Evolutionary conservation across 2,113 vertebrate genomes (phyloP), one percentile per base, ranked within the genome.

Genomic region (Pituophis catenifer): DNA sequence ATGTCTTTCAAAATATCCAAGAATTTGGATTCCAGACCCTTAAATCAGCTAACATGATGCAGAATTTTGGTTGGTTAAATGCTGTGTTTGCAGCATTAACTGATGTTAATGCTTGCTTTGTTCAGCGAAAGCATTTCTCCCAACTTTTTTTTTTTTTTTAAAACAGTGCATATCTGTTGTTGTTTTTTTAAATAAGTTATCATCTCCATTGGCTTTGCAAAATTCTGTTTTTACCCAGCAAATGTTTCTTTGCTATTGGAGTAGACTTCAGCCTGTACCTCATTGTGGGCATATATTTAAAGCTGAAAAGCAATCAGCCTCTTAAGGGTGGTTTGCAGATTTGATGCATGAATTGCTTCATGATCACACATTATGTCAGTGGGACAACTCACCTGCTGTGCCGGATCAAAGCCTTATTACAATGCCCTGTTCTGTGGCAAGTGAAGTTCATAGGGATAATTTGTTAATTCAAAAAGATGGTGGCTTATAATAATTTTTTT

Each of bases 301-400:
- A n/a, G 44, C 33, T 90, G 44, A 86, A 90, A 90, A 29, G 75
- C 54, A 62, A 21, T 59, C 88, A 89, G 38, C 85, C 92, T 33
- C 88, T 86, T 93, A 48, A 90, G 44, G 55, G 59, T 90, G 48
- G 70, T 90, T 48, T 93, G 70, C 70, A 38, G 38, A 86, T 59
- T 90, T 93, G 89, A 90, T 86, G 75, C 92, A 90, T 93, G 88
- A 93, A 53, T 33, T 62, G 70, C 86, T 86, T 81, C 44, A 7
- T 90, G 70, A 26, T 86, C 89, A 90, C n/a, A 90, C 55, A 65
- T 90, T 23, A 93, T 87, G 57, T 86, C 89, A 54, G 75, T 65
- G 57, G 57, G 57, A 87, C 92, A 87, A 29, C 81, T 11, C 9
- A 24, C 55, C 93, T 94, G 15, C 13, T 92, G 93, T 95, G 38